phyloP scores from a whole-genome alignment of 23 tunicate species.

The Trididemnum miniatum region DNA sequence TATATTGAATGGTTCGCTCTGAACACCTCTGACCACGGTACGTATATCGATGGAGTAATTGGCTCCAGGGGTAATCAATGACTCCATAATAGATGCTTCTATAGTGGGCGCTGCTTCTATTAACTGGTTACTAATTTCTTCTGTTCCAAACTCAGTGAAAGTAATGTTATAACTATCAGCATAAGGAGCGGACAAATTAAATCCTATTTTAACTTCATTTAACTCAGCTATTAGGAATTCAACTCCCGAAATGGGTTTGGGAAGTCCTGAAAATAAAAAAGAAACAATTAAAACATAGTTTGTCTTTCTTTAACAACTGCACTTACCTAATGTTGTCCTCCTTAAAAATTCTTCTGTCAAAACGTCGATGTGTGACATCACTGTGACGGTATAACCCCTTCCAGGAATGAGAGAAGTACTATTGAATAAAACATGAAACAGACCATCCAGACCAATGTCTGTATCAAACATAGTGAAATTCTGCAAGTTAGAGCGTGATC shows the following conservation, averaged over 20 bases:
- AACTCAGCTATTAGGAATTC: not conserved
- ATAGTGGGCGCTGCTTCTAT: not conserved
- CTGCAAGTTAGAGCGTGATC: not conserved
- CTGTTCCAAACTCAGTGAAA: not conserved
- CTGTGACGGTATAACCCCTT: not conserved
- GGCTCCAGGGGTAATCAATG: conserved; percentile 8
- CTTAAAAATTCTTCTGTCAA: too few species aligned
- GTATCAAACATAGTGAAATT: not conserved
- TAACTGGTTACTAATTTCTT: not conserved
- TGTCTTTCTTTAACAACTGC: too few species aligned
- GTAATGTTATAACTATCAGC: conserved; percentile 3
- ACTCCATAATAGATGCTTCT: not conserved
- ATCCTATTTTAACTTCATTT: not conserved
- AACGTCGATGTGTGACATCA: not conserved
- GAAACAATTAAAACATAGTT: too few species aligned
- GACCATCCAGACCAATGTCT: not conserved
- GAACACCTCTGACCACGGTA: conserved; percentile 7
- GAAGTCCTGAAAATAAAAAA: not conserved
- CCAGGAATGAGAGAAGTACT: conserved; percentile 1
- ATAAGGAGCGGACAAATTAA: not conserved
- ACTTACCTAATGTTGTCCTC: not conserved
- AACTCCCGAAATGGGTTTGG: not conserved
- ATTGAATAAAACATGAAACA: not conserved
- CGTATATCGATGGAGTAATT: not conserved
- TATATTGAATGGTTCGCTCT: not conserved